Evolutionary conservation across 2,797 vertebrate species (phyloP).

Genomic region (Chanos chanos): DNA sequence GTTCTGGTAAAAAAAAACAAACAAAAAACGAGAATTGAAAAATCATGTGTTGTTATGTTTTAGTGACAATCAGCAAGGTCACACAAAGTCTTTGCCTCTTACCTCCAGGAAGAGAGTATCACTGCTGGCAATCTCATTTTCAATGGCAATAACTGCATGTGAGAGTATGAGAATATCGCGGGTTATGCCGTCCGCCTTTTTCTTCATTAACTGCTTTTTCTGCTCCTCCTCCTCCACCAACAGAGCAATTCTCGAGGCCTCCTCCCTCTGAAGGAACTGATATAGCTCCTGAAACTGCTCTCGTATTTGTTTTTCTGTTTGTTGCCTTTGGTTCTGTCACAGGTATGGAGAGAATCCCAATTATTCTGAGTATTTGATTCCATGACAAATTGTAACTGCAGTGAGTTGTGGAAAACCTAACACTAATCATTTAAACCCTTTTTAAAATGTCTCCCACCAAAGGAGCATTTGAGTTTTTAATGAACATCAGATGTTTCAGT

Average conservation of each 20-base stretch:
- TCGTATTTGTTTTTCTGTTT: slow-evolving; percentile 67
- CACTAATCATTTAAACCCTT: too few relatives aligned
- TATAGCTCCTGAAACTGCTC: slow-evolving; percentile 67
- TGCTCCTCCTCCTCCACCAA: slow-evolving; percentile 66
- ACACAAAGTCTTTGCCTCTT: background rate
- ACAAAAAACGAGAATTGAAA: background rate
- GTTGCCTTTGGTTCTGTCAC: slow-evolving; percentile 66
- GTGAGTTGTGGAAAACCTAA: too few relatives aligned
- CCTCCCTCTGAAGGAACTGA: slow-evolving; percentile 64
- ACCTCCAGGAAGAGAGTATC: slow-evolving; percentile 70
- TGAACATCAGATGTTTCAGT: too few relatives aligned
- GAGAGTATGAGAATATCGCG: slow-evolving; percentile 70
- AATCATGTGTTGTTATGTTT: background rate
- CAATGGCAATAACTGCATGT: slow-evolving; percentile 66
- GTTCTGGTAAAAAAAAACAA: slow-evolving; percentile 58
- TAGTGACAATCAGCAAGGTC: background rate
- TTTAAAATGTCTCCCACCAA: too few relatives aligned
- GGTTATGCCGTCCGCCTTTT: slow-evolving; percentile 64
- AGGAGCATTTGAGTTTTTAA: too few relatives aligned
- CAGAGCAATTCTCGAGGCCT: slow-evolving; percentile 50
- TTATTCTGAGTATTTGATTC: too few relatives aligned
- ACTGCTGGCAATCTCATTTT: slow-evolving; percentile 64
- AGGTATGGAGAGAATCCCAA: too few relatives aligned
- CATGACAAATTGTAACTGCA: too few relatives aligned
- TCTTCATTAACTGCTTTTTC: slow-evolving; percentile 68